Evolutionary conservation across 2,797 vertebrate genomes (phyloP).

Genomic region (Synaphobranchus kaupii): DNA sequence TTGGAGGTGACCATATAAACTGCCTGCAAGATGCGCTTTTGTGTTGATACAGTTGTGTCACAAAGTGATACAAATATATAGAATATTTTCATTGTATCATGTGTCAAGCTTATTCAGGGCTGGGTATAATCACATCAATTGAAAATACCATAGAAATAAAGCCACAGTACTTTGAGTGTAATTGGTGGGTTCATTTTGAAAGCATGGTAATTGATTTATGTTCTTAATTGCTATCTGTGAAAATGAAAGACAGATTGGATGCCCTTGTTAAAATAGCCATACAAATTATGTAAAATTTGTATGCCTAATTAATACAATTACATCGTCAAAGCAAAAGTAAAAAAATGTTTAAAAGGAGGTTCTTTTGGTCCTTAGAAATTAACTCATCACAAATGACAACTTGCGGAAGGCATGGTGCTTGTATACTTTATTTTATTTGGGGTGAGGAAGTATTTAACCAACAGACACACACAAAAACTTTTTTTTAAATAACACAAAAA

Average conservation of each 20-base stretch:
- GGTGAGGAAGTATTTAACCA: no score
- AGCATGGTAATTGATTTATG: slow-evolving; percentile 15
- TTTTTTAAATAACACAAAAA: no score
- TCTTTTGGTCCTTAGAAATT: neutral
- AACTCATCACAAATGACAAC: neutral
- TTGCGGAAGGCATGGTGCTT: neutral
- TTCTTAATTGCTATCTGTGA: slow-evolving; percentile 6
- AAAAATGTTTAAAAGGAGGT: neutral
- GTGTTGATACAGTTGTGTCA: neutral
- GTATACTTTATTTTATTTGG: no score
- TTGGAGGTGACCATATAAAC: neutral
- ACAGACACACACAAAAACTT: no score
- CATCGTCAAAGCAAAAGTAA: slow-evolving; percentile 4
- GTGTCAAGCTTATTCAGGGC: neutral
- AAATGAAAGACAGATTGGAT: slow-evolving; percentile 6
- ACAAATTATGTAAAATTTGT: slow-evolving; percentile 5
- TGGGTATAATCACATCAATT: neutral
- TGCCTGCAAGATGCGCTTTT: neutral
- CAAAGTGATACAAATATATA: neutral
- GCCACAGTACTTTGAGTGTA: neutral
- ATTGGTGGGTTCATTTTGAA: slow-evolving; percentile 7
- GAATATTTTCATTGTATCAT: neutral
- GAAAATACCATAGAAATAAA: neutral
- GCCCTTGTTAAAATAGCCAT: neutral
- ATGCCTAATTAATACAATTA: slow-evolving; percentile 15